Evolutionary conservation across 2,797 vertebrate genomes (phyloP).

Genomic region (Propithecus deckenii): DNA sequence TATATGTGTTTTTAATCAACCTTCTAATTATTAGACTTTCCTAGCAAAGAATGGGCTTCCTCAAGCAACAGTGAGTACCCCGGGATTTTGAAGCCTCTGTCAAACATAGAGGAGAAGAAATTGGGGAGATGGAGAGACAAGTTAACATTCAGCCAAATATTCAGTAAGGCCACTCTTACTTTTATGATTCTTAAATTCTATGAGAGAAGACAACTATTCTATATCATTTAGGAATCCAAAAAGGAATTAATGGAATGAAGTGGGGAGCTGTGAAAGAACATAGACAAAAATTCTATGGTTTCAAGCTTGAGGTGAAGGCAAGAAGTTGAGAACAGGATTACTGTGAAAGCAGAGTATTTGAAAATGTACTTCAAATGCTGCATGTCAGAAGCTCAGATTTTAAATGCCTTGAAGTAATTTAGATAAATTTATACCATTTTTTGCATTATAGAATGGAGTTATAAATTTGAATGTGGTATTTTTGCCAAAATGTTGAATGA

Average conservation of each 20-base stretch:
- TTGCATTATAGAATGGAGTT: constrained; percentile 60
- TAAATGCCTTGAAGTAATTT: constrained; percentile 41
- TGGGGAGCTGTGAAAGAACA: not conserved
- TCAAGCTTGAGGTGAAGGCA: not conserved
- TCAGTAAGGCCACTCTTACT: not conserved
- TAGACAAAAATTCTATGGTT: not conserved
- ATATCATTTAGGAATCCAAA: not conserved
- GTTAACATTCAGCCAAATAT: not conserved
- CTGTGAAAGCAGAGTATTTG: not conserved
- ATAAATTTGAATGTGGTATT: constrained; percentile 59
- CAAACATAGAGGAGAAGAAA: not conserved
- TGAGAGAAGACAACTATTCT: not conserved
- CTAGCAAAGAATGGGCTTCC: not conserved
- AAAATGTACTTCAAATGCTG: not conserved
- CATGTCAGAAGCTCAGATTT: constrained; percentile 14
- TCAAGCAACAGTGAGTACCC: not conserved
- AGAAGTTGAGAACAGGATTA: not conserved
- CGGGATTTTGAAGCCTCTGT: not conserved
- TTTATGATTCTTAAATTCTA: not conserved
- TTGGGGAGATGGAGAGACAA: not conserved
- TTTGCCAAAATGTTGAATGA: constrained; percentile 71
- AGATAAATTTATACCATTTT: constrained; percentile 35
- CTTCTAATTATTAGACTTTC: constrained; percentile 15
- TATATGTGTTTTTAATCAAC: not conserved
- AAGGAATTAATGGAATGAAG: not conserved